These are phyloP conservation scores for Mesorhabditis sp. DNA, from an alignment of 2,888 invertebrate species.

Conservation along the genomic window DNA sequence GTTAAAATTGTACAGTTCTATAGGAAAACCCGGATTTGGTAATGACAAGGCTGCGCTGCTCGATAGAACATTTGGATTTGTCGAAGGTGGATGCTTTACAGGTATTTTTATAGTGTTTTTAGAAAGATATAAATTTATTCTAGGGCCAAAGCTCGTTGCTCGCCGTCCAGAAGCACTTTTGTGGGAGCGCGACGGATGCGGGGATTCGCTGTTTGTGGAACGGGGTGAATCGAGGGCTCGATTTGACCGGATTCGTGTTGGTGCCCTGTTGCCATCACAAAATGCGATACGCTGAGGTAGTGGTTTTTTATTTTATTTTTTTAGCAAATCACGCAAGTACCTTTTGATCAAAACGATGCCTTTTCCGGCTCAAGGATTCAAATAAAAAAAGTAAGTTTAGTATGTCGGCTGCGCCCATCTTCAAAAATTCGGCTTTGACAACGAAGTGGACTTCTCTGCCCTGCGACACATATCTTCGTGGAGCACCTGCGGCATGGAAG, in stretches of 20 bases:
- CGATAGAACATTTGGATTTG: conserved; percentile 50
- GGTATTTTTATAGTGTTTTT: conserved; percentile 13
- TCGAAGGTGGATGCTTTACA: conserved; percentile 28
- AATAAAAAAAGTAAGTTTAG: conserved; percentile 10
- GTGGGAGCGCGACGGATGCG: conserved; percentile 50
- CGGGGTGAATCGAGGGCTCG: conserved; percentile 8
- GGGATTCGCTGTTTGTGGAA: conserved; percentile 21
- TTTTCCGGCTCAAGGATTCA: no score
- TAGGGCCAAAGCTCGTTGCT: conserved; percentile 25
- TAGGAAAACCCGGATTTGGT: conserved; percentile 31
- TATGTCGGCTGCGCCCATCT: conserved; percentile 38
- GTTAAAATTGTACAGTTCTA: conserved; percentile 6
- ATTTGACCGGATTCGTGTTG: background rate
- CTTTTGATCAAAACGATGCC: no score
- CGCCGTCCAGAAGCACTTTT: conserved; percentile 50
- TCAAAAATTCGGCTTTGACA: conserved; percentile 24
- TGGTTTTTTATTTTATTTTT: conserved; percentile 4
- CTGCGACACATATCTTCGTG: conserved; percentile 46
- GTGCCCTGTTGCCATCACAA: conserved; percentile 51
- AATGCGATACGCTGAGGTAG: conserved; percentile 33
- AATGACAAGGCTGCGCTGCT: conserved; percentile 39
- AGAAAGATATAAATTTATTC: conserved; percentile 10
- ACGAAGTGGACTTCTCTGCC: conserved; percentile 36
- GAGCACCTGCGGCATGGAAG: conserved; percentile 37
- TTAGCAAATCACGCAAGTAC: background rate